Base-by-base conservation (phyloP, 2,888 invertebrate genomes). In the Neoitamus cyanurus region DNA sequence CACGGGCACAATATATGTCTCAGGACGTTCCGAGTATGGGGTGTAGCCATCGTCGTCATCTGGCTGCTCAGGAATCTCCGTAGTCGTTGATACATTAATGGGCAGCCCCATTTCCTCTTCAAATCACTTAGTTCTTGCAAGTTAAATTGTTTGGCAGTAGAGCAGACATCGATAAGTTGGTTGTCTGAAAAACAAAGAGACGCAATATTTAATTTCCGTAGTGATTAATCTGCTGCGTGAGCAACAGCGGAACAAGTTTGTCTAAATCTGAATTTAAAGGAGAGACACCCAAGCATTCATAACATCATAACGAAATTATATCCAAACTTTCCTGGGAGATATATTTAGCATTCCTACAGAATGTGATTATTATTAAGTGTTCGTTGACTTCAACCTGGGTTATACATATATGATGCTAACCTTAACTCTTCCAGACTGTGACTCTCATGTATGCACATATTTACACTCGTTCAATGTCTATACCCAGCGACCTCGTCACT, bases 1-100 rank as follows among this genome's bases (percentile, higher is more conserved):
- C 3, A 96, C 92, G 0, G 98, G 97, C 0, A 97, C 97, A 83
- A 97, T 94, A 89, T 97, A 97, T 0, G 97, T 97, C 91, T 97
- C 97, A 0, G 95, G 95, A 2, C 97, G 92, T 86, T 95, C 92
- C 82, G 93, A 92, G 90, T 96, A 96, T 0, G 96, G 96, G 85
- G 94, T 93, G 91, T 93, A 83, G 20, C 30, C 80, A 30, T 68
- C 80, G 31, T 68, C 80, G 11, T 80, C 80, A 3, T 80, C 80
- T 1, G 34, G 68, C n/a, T 20, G 15, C 7, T 80, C 68, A 68
- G 58, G 25, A 20, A 80, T 11, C 31, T 80, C 11, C 3, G 34
- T 6, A n/a, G 36, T 48, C 3, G 31, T 34, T 20, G 80, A n/a
- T 58, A 77, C 30, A 46, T 77, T 77, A 7, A 48, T 46, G 6